These are phyloP conservation scores for Hippopotamus amphibius DNA, from an alignment of 2,113 vertebrate genomes.

Conservation along the genomic window DNA sequence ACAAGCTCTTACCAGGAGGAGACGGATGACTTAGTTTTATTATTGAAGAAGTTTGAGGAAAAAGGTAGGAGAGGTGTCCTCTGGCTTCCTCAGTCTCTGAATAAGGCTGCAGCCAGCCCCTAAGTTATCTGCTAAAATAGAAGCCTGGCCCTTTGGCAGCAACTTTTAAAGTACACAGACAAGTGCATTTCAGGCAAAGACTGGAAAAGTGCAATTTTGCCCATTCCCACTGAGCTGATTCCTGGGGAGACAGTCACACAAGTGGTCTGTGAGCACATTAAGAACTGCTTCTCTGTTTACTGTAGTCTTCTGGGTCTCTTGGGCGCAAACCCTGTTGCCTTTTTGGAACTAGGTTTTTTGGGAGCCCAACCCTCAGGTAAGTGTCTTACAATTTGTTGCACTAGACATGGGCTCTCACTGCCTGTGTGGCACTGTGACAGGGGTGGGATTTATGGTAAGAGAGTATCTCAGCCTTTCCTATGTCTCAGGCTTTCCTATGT, in stretches of 20 bases:
- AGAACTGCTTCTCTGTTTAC: not conserved
- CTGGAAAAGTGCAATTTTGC: not conserved
- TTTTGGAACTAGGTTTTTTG: not conserved
- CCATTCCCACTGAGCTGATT: not conserved
- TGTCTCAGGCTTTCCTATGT: not conserved
- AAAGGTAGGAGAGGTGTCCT: not conserved
- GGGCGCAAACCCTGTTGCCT: not conserved
- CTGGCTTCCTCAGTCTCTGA: not conserved
- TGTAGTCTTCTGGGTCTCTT: not conserved
- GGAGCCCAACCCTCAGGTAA: not conserved
- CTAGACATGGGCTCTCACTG: not conserved
- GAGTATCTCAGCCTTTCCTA: not conserved
- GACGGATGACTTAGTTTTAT: not conserved
- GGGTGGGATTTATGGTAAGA: not conserved
- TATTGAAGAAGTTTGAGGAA: not conserved
- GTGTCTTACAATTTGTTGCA: not conserved
- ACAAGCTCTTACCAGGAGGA: not conserved
- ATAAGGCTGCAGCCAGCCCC: not conserved
- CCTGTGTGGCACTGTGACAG: fast-evolving
- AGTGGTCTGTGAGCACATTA: not conserved
- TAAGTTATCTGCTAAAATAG: not conserved
- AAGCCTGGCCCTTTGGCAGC: not conserved
- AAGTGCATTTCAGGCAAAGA: not conserved
- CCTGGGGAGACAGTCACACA: not conserved
- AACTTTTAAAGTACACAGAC: not conserved